Evolutionary conservation across 2,888 invertebrate species (phyloP).

Genomic region (Ceriagrion tenellum): DNA sequence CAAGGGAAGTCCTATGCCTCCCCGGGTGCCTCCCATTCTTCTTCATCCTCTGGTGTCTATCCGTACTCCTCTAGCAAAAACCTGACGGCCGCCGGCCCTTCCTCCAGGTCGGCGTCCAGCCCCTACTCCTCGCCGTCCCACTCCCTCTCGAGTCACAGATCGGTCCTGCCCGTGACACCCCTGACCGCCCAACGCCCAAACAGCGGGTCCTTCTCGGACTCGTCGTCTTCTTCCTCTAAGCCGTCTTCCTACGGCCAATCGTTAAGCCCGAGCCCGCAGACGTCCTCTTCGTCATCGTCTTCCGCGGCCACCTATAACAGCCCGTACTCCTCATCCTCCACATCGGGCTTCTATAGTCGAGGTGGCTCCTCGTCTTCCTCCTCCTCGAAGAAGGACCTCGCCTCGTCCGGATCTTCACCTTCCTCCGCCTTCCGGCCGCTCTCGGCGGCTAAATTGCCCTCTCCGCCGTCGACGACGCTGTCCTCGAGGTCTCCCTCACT

Average conservation of each 20-base stretch:
- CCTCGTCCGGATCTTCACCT: not conserved
- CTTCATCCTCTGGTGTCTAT: not conserved
- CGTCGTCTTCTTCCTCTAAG: conserved; percentile 40
- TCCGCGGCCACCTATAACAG: conserved; percentile 3
- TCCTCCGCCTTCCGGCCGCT: conserved; percentile 5
- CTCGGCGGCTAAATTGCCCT: not conserved
- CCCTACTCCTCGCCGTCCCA: conserved; percentile 52
- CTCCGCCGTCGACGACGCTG: conserved; percentile 53
- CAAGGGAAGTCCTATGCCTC: conserved; percentile 42
- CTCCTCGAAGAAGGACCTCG: not conserved
- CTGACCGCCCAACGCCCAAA: conserved; percentile 16
- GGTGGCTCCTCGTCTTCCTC: not conserved
- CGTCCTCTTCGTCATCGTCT: not conserved
- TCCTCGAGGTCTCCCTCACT: conserved; percentile 55
- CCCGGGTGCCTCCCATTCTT: conserved; percentile 36
- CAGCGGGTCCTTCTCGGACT: conserved; percentile 31
- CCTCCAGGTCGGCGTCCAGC: not conserved
- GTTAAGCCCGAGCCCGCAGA: conserved; percentile 22
- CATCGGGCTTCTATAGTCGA: conserved; percentile 40
- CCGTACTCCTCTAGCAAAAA: not conserved
- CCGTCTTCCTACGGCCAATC: conserved; percentile 39
- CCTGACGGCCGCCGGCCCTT: not conserved
- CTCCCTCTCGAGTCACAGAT: not conserved
- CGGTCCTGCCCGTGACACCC: conserved; percentile 34
- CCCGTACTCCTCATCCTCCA: conserved; percentile 15